These are phyloP conservation scores for Clarias pachynema DNA, from an alignment of 2,797 vertebrate genomes.

Conservation along the genomic window DNA sequence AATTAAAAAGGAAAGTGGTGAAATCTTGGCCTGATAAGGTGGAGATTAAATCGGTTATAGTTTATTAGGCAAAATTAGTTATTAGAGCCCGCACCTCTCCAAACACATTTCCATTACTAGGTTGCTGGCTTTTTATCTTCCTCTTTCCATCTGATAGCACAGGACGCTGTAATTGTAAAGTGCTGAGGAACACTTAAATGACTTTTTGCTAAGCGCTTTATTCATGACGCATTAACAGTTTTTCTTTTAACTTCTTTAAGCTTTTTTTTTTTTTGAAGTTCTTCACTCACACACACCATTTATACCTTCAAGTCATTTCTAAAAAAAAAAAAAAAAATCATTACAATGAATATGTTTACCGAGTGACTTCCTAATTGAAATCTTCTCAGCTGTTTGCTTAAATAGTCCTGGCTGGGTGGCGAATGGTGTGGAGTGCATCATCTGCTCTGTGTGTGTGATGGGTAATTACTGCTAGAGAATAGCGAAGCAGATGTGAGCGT, in stretches of 20 bases:
- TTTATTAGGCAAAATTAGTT: constrained; percentile 88
- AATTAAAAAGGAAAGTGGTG: constrained; percentile 97
- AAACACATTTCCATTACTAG: constrained; percentile 84
- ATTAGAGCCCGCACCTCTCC: constrained; percentile 82
- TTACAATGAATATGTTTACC: constrained; percentile 9
- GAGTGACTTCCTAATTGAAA: constrained; percentile 29
- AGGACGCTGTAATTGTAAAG: constrained; percentile 77
- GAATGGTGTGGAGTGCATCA: constrained; percentile 65
- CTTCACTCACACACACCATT: not conserved
- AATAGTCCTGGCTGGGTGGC: constrained; percentile 41
- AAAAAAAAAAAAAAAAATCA: constrained; percentile 23
- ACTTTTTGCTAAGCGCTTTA: constrained; percentile 69
- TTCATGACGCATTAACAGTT: constrained; percentile 53
- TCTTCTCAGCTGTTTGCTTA: constrained; percentile 41
- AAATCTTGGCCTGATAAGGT: constrained; percentile 90
- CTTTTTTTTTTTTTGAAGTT: not conserved
- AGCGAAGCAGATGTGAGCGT: constrained; percentile 79
- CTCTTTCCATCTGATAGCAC: constrained; percentile 75
- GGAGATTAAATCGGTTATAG: constrained; percentile 87
- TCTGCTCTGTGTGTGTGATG: constrained; percentile 70
- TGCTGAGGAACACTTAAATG: constrained; percentile 74
- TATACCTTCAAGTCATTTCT: constrained; percentile 29
- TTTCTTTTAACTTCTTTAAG: not conserved
- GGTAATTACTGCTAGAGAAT: constrained; percentile 78
- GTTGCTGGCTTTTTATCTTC: constrained; percentile 76